phyloP scores from a whole-genome alignment of 2,888 invertebrate species.

The Drosophila melanocephala region DNA sequence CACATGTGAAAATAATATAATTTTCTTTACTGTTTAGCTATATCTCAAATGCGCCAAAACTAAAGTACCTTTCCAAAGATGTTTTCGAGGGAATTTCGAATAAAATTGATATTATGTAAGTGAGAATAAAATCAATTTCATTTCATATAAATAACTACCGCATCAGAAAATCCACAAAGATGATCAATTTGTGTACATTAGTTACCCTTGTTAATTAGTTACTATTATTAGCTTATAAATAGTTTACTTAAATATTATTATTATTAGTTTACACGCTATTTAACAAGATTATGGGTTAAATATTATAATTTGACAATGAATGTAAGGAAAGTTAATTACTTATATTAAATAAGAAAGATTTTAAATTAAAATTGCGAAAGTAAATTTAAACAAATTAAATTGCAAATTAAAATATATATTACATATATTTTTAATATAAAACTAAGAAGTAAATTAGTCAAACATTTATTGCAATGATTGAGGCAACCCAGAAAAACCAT shows the following conservation, averaged over 20 bases:
- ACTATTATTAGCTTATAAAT: background rate
- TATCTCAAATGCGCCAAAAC: conserved; percentile 89
- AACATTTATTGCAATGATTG: background rate
- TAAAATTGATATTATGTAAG: conserved; percentile 88
- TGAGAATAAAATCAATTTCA: conserved; percentile 46
- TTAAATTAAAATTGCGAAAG: no score
- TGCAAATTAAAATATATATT: background rate
- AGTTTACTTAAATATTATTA: background rate
- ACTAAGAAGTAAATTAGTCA: background rate
- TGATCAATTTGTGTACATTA: background rate
- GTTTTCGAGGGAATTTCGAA: conserved; percentile 84
- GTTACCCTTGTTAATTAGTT: background rate
- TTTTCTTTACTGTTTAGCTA: conserved; percentile 86
- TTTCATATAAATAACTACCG: background rate
- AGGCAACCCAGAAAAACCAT: background rate
- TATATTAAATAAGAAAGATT: background rate
- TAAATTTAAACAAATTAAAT: no score
- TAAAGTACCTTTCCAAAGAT: conserved; percentile 86
- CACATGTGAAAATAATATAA: background rate
- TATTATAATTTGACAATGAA: background rate
- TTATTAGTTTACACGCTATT: background rate
- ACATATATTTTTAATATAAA: background rate
- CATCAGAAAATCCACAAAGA: background rate
- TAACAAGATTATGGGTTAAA: background rate
- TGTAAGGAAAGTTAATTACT: background rate